phyloP scores from a whole-genome alignment of 2,113 vertebrate genomes.

The Mormyrus iriodes region DNA sequence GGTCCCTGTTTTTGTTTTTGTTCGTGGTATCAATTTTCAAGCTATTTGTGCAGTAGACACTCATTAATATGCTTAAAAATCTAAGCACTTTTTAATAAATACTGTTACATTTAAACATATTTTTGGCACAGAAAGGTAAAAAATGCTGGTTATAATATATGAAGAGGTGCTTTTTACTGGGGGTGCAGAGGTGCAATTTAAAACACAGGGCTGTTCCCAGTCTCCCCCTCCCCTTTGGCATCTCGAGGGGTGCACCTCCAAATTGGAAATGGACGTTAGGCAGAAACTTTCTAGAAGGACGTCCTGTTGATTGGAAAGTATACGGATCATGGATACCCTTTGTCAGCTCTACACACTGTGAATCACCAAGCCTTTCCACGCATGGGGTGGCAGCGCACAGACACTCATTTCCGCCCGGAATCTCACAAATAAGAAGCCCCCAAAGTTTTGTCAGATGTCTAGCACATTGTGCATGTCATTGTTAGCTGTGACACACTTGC shows the following conservation, averaged over 20 bases:
- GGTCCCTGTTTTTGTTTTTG: not conserved
- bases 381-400: conserved; percentile 54
- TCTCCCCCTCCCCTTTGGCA: not conserved
- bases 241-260: not conserved
- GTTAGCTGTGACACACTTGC: conserved; percentile 56
- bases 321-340: conserved; percentile 51
- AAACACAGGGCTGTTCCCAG: not conserved
- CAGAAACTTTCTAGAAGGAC: not conserved
- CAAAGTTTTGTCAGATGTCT: conserved; percentile 62
- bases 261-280: not conserved
- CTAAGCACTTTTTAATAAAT: not conserved
- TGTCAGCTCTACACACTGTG: conserved; percentile 53
- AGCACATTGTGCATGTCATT: conserved; percentile 63
- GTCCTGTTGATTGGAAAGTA: conserved; percentile 27
- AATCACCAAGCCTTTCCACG: conserved; percentile 56
- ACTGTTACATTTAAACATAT: not conserved
- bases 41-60: not conserved
- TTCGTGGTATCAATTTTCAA: not conserved
- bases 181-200: not conserved
- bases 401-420: conserved; percentile 58
- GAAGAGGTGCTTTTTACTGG: not conserved
- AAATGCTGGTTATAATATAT: not conserved
- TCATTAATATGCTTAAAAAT: not conserved
- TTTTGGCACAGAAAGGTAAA: not conserved
- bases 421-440: conserved; percentile 25